Evolutionary conservation across 2,113 vertebrate species (phyloP).

Genomic region (Poeciliopsis retropinna): DNA sequence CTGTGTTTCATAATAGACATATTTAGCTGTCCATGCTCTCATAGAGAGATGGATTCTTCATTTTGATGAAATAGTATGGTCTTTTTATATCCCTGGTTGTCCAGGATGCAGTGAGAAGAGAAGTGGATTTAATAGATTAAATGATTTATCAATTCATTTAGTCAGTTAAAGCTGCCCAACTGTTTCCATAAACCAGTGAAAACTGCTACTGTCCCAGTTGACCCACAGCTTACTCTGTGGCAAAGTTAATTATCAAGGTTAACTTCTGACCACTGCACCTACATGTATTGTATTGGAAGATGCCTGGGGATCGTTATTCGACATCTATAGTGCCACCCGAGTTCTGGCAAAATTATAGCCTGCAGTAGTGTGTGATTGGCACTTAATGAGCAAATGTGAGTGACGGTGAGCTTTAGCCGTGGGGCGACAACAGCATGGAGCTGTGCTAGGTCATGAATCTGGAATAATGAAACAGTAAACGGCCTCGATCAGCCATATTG

Average conservation of each 20-base stretch:
- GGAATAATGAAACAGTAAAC: constrained; percentile 77
- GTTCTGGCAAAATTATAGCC: constrained; percentile 72
- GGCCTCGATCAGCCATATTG: constrained; percentile 71
- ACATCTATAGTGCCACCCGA: constrained; percentile 72
- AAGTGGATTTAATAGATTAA: background rate
- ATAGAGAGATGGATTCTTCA: background rate
- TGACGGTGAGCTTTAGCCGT: constrained; percentile 75
- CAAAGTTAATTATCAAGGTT: constrained; percentile 63
- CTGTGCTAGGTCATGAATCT: constrained; percentile 73
- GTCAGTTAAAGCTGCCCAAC: background rate
- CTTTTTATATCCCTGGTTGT: background rate
- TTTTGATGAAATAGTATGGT: background rate
- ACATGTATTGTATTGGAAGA: constrained; percentile 62
- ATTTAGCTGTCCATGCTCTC: no score
- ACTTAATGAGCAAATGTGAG: constrained; percentile 80
- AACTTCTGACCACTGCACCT: constrained; percentile 63
- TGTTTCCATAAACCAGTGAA: background rate
- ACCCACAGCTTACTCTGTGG: constrained; percentile 23
- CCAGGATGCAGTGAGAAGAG: background rate
- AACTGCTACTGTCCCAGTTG: constrained; percentile 15
- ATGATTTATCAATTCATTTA: constrained; percentile 5
- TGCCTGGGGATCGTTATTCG: constrained; percentile 65
- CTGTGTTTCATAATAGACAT: no score
- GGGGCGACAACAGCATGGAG: constrained; percentile 66
- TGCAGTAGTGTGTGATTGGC: constrained; percentile 75